Conservation (phyloP, 2,888 invertebrate genomes). For the Amblyjoppa fuscipennis region DNA sequence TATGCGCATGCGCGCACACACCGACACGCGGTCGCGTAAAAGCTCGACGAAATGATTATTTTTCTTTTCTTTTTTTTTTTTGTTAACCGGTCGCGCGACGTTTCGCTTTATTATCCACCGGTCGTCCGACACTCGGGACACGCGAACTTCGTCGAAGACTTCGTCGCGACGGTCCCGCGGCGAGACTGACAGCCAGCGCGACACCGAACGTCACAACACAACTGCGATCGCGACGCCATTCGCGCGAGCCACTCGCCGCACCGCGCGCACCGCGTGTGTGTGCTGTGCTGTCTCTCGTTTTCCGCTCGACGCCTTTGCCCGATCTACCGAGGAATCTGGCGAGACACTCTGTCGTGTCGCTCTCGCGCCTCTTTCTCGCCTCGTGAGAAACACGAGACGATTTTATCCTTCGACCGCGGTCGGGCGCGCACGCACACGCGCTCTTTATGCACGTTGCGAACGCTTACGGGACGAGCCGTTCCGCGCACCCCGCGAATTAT, state of each 20-base stretch:
- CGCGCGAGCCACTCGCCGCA: constrained; percentile 65
- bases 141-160: constrained; percentile 12
- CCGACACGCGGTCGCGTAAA: neutral
- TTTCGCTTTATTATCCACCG: neutral
- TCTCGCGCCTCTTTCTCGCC: neutral
- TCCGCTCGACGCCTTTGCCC: constrained; percentile 62
- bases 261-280: constrained; percentile 58
- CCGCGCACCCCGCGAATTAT: neutral
- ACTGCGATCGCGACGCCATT: constrained; percentile 76
- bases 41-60: neutral
- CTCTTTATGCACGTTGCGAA: no score
- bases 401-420: neutral
- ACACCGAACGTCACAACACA: constrained; percentile 78
- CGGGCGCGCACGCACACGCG: no score
- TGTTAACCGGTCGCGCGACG: neutral
- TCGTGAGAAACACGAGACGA: neutral
- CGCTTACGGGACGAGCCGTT: neutral
- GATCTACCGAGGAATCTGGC: constrained; percentile 10
- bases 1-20: neutral
- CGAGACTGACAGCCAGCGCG: constrained; percentile 76
- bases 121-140: neutral
- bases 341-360: constrained; percentile 63
- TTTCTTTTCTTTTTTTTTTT: neutral
- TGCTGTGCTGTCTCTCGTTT: constrained; percentile 25
- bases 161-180: constrained; percentile 48